Evolutionary conservation across 2,888 invertebrate species (phyloP), one percentile per base, ranked within the genome.

Genomic region (Phlogophora meticulosa): DNA sequence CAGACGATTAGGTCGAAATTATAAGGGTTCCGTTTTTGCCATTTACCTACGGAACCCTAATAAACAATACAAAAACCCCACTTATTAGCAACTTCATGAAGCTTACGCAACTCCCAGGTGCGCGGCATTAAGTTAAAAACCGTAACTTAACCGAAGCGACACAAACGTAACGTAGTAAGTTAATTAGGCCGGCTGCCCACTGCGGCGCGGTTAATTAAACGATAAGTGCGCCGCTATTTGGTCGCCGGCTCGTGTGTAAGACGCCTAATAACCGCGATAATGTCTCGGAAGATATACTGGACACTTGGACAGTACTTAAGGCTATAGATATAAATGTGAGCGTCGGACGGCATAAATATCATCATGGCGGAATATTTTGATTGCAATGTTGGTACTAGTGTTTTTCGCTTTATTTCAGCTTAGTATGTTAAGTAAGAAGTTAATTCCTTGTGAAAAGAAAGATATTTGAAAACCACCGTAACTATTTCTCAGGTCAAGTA

Each of bases 151-250:
- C 38, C 45, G 28, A 43, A 13, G 17, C 9, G 56, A 49, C 55
- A 48, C 40, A 55, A 60, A 45, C 46, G 58, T 42, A 56, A 49
- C 53, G 49, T 74, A 64, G n/a, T n/a, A 28, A 82, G 67, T 82
- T 81, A 77, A 81, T 81, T 81, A 82, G 70, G 40, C 32, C 53
- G 51, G 58, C 72, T 61, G 65, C 63, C 66, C 65, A 48, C 80
- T 60, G 71, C 66, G 77, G 52, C 42, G 52, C 69, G 38, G n/a
- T n/a, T 72, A 77, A 76, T 77, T 65, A 74, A 82, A 82, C 64
- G 62, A 46, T 48, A 63, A 53, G 67, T 17, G 38, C 52, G 46
- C 60, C 51, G 52, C 53, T 57, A 58, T 61, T 76, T 52, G 52
- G 51, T 56, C 60, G 65, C 46, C 40, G 32, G 40, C 24, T 57